Percentiles rank a stretch among this genome's conserved stretches.
Evolutionary conservation across 2,797 vertebrate species (phyloP).

Genomic region (Myiothlypis coronata): DNA sequence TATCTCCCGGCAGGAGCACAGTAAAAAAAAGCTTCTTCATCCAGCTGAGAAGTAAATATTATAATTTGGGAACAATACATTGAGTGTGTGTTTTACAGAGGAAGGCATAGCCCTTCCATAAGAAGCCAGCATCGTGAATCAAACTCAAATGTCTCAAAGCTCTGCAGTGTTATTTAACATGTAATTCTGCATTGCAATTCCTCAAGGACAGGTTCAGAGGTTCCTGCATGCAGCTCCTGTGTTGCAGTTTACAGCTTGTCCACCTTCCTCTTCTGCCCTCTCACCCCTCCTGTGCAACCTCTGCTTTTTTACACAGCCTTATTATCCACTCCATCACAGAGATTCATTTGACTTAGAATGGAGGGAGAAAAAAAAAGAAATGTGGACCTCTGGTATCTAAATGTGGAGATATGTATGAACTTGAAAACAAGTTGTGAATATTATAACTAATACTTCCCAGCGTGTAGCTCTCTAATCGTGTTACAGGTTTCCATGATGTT

Average conservation of each 20-base stretch:
- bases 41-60: conserved; percentile 25
- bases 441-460: background rate
- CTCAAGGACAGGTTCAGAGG: background rate
- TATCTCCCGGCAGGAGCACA: background rate
- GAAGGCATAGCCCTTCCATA: background rate
- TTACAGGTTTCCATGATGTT: background rate
- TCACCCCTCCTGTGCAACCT: background rate
- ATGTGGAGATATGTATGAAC: background rate
- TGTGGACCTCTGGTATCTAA: background rate
- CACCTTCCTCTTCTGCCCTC: background rate
- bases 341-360: background rate
- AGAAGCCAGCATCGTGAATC: background rate
- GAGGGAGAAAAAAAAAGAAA: background rate
- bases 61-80: background rate
- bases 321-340: background rate
- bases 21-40: background rate
- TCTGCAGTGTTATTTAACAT: background rate
- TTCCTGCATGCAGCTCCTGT: background rate
- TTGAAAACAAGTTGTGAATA: background rate
- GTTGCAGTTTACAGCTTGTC: background rate
- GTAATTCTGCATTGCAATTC: background rate
- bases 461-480: fast-evolving
- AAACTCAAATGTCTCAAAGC: background rate
- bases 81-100: background rate
- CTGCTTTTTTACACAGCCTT: background rate